Percentiles rank a stretch among this genome's conserved stretches.
These are phyloP conservation scores for Herminia tarsipennalis DNA, from an alignment of 2,888 invertebrate species.

Conservation along the genomic window DNA sequence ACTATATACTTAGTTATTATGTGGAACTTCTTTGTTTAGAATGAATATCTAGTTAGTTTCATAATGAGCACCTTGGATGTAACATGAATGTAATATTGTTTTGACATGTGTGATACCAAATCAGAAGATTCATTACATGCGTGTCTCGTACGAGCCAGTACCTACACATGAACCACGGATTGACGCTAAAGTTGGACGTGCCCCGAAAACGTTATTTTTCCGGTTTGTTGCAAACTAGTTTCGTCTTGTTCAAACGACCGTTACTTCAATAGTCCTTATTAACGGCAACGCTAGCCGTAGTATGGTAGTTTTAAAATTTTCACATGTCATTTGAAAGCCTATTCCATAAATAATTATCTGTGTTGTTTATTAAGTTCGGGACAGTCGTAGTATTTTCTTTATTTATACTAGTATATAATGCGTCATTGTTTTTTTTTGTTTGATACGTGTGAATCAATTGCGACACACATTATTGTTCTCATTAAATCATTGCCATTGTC, in stretches of 20 bases:
- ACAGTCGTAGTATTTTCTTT: too few species aligned
- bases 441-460: slow-evolving; percentile 10
- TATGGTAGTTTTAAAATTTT: slow-evolving; percentile 9
- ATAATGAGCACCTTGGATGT: neutral
- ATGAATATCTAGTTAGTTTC: too few species aligned
- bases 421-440: slow-evolving; percentile 1
- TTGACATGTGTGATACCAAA: neutral
- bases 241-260: slow-evolving; percentile 62
- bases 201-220: slow-evolving; percentile 79
- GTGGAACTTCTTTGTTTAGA: too few species aligned
- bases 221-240: slow-evolving; percentile 73
- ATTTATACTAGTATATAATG: neutral
- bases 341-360: slow-evolving; percentile 3
- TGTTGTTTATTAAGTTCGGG: too few species aligned
- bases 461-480: slow-evolving; percentile 15
- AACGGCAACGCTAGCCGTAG: slow-evolving; percentile 25
- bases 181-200: slow-evolving; percentile 59
- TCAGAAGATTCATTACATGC: neutral
- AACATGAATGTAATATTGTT: slow-evolving; percentile 3
- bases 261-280: slow-evolving; percentile 60
- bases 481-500: slow-evolving; percentile 16
- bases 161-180: slow-evolving; percentile 49
- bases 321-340: slow-evolving; percentile 7
- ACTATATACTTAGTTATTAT: neutral
- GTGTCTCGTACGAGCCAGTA: slow-evolving; percentile 65